Evolutionary conservation across 1,140 invertebrate genomes (phyloP).

Genomic region (Zaprionus kolodkinae): DNA sequence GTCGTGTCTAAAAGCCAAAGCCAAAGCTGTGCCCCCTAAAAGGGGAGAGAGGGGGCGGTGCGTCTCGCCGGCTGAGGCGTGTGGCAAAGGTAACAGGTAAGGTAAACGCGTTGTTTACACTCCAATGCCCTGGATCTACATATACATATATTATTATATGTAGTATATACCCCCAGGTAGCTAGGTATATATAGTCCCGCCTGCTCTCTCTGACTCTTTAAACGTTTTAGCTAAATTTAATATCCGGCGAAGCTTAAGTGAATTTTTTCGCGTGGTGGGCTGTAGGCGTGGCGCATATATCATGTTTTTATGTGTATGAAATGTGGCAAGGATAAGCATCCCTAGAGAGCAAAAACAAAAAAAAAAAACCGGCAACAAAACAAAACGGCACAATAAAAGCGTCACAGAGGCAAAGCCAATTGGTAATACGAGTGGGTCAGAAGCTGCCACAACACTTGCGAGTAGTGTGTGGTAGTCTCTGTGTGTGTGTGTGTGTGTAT

Average conservation of each 20-base stretch:
- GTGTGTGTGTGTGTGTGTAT: slow-evolving; percentile 15
- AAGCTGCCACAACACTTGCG: slow-evolving; percentile 23
- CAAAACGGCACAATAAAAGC: slow-evolving; percentile 29
- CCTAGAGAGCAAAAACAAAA: not conserved
- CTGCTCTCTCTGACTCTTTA: slow-evolving; percentile 17
- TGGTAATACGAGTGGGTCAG: slow-evolving; percentile 37
- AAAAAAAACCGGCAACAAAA: not conserved
- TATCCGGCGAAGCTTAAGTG: slow-evolving; percentile 26
- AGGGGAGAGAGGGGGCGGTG: not conserved
- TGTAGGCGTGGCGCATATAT: slow-evolving; percentile 19
- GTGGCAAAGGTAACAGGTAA: slow-evolving; percentile 20
- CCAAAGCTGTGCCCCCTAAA: not conserved
- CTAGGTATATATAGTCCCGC: not conserved
- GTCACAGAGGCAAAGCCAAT: slow-evolving; percentile 22
- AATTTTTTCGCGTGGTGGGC: slow-evolving; percentile 3
- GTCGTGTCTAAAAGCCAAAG: not conserved
- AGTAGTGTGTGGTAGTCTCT: not conserved
- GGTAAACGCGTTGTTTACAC: slow-evolving; percentile 39
- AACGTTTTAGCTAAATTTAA: slow-evolving; percentile 41
- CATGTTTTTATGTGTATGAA: slow-evolving; percentile 28
- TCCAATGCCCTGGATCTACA: slow-evolving; percentile 36
- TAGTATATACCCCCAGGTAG: not conserved
- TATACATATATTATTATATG: slow-evolving; percentile 6
- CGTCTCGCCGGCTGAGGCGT: not conserved
- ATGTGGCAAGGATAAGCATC: slow-evolving; percentile 14